Percentiles rank a stretch among this genome's conserved stretches.
Evolutionary conservation across 2,888 invertebrate species (phyloP).

Genomic region (Caenorhabditis parvicauda): DNA sequence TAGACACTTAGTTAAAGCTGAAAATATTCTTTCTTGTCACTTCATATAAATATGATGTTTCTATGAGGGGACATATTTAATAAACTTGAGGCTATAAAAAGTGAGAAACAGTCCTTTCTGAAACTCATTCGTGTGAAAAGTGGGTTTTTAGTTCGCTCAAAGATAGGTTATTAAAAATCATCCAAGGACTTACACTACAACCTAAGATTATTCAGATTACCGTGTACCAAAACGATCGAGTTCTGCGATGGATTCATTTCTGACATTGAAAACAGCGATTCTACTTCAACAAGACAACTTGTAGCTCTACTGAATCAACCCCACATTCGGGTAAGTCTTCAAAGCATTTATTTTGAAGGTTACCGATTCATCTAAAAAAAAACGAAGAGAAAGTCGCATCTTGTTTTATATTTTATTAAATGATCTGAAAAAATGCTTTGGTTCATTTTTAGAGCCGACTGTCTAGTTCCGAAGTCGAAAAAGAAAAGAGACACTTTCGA

Average conservation of each 20-base stretch:
- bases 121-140: no score
- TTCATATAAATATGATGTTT: no score
- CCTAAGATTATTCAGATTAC: slow-evolving; percentile 19
- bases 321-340: slow-evolving; percentile 23
- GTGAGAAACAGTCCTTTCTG: no score
- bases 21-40: no score
- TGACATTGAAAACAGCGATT: slow-evolving; percentile 30
- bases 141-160: no score
- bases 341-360: background rate
- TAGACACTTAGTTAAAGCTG: no score
- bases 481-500: background rate
- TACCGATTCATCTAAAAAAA: background rate
- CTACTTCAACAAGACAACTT: slow-evolving; percentile 35
- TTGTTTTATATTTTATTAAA: no score
- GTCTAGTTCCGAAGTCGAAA: background rate
- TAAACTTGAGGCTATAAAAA: no score
- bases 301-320: slow-evolving; percentile 30
- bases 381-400: background rate
- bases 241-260: slow-evolving; percentile 36
- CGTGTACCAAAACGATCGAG: slow-evolving; percentile 14
- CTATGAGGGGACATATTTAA: no score
- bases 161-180: no score
- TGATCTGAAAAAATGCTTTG: background rate
- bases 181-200: no score
- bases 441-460: background rate